Base-by-base conservation (phyloP, 2,888 invertebrate genomes). In the Lottia gigantea region DNA sequence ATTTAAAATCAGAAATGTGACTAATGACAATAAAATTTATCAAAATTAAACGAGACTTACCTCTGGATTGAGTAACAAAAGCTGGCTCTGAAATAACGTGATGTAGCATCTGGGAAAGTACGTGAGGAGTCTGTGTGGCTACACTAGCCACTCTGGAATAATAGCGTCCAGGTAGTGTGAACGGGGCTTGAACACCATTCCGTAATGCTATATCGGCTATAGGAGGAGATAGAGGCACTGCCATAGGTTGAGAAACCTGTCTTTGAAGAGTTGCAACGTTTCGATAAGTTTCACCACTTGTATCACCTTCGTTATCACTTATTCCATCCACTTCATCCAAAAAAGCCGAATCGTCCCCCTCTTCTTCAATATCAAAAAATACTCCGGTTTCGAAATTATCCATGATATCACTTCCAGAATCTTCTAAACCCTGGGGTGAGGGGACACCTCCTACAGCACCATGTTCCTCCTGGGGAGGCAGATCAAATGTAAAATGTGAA, bases 61-160 rank as follows among this genome's bases (percentile, higher is more conserved):
- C 55, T 55, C 55, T 19, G 19, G 23, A 19, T 14, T 23, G 55
- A 12, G 19, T 23, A 23, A 23, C 23, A 19, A 55, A 23, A 4
- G 12, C 55, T 55, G 55, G 55, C 19, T 55, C 55, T 14, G 55
- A 23, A 23, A 78, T 68, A 46, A 76, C 76, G 64, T 82, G 78
- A 26, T 71, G 73, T 12, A 82, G 71, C 47, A 81, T 67, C 65
- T 78, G 78, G 55, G 81, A 75, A 66, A 78, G 72, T 31, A 75
- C 76, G 72, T 78, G 80, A n/a, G 82, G 83, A 15, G 82, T 83
- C 67, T 83, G 82, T n/a, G 83, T 84, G 61, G 79, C 81, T 11
- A 55, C 55, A 23, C 19, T 55, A 23, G 19, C 15, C 12, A 23
- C 23, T 6, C 8, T 40, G 40, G 40, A 40, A 40, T 40, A 40